Conservation (phyloP, 2,113 vertebrate genomes). For the Zeus faber region DNA sequence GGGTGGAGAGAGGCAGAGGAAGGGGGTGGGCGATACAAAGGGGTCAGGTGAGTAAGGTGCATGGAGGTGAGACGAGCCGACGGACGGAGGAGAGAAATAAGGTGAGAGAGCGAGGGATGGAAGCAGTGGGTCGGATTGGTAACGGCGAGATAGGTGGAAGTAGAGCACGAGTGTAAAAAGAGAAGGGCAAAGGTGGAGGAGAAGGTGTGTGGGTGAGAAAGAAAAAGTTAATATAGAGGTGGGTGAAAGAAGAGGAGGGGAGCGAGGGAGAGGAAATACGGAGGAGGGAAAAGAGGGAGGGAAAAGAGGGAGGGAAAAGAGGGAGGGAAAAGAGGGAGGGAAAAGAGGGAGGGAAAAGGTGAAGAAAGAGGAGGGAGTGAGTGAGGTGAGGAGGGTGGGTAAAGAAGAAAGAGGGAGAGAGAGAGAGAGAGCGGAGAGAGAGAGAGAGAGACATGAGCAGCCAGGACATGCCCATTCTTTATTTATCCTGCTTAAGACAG, state of each 20-base stretch:
- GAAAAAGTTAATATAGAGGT: too few species aligned
- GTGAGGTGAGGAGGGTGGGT: neutral
- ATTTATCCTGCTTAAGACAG: too few species aligned
- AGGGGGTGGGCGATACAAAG: slow-evolving; percentile 13
- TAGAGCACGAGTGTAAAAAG: too few species aligned
- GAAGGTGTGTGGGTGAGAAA: too few species aligned
- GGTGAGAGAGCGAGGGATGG: neutral
- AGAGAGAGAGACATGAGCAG: too few species aligned
- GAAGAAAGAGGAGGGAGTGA: neutral
- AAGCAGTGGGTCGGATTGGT: neutral
- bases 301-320: neutral
- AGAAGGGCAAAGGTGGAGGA: too few species aligned
- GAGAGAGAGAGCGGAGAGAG: too few species aligned
- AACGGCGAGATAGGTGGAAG: too few species aligned
- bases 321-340: neutral
- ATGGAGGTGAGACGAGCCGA: neutral
- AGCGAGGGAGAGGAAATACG: neutral
- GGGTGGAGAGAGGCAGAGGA: neutral
- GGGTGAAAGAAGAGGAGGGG: neutral
- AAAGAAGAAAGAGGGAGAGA: too few species aligned
- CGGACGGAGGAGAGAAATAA: neutral
- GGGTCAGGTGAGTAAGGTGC: too few species aligned
- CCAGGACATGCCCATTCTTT: too few species aligned
- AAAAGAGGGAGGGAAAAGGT: neutral
- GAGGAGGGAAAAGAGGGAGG: neutral